Percentiles rank a stretch among this genome's conserved stretches.
Evolutionary conservation across 2,113 vertebrate species (phyloP).

Genomic region (Cheilinus undulatus): DNA sequence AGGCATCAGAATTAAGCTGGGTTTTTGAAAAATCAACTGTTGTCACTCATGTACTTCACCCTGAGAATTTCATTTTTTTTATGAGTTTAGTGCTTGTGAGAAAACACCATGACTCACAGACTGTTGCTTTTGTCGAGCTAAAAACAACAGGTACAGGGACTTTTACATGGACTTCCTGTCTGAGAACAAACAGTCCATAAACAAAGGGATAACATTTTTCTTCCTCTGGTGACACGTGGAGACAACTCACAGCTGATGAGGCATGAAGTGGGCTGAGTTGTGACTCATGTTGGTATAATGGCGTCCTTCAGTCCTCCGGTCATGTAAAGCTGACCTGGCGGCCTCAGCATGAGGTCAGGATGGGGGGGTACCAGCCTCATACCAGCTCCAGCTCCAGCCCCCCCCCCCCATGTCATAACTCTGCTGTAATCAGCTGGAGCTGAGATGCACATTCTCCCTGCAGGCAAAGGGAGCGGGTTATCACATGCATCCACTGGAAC

Average conservation of each 20-base stretch:
- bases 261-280: background rate
- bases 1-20: too few species aligned
- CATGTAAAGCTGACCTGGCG: conserved; percentile 35
- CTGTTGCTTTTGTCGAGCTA: too few species aligned
- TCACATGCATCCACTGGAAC: conserved; percentile 68
- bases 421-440: conserved; percentile 60
- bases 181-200: background rate
- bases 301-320: conserved; percentile 33
- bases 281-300: conserved; percentile 59
- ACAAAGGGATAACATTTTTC: background rate
- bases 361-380: conserved; percentile 23
- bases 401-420: conserved; percentile 26
- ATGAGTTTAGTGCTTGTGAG: too few species aligned
- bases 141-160: too few species aligned
- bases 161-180: background rate
- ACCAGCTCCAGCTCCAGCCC: conserved; percentile 36
- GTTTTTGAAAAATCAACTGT: too few species aligned
- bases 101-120: too few species aligned
- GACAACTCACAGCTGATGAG: conserved; percentile 19
- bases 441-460: conserved; percentile 37
- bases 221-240: conserved; percentile 13
- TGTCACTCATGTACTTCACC: too few species aligned
- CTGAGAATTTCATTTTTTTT: too few species aligned
- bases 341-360: background rate
- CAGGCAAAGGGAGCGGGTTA: background rate